Percentiles rank a stretch among this genome's conserved stretches.
Conservation (phyloP, 2,113 vertebrate genomes). For the Laticauda colubrina region DNA sequence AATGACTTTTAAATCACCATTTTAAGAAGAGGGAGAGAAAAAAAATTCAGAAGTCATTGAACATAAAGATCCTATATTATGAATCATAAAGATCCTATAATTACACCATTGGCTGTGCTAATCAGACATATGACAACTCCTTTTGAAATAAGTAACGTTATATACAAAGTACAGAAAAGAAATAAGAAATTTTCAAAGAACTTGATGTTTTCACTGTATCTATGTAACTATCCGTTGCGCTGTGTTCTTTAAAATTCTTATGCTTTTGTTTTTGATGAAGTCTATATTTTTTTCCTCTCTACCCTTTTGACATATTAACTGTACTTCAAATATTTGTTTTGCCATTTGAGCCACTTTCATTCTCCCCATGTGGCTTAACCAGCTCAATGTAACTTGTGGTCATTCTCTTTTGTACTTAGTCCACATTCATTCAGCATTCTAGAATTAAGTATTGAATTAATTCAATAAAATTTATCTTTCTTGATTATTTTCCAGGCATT, state of each 20-base stretch:
- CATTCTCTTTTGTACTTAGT: background rate
- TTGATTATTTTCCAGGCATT: background rate
- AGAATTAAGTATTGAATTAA: background rate
- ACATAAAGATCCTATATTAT: background rate
- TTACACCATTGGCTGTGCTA: background rate
- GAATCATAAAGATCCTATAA: background rate
- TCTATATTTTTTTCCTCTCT: background rate
- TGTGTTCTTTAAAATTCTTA: background rate
- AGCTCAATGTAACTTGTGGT: background rate
- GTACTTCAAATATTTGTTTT: background rate
- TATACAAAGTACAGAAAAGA: background rate
- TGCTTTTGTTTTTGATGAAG: background rate
- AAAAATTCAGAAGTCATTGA: background rate
- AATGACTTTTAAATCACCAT: background rate
- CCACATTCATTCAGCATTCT: background rate
- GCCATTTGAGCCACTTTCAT: background rate
- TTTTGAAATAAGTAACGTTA: background rate
- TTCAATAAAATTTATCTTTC: background rate
- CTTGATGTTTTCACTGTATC: background rate
- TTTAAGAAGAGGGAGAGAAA: background rate
- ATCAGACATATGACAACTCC: background rate
- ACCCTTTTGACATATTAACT: background rate
- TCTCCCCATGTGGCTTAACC: background rate
- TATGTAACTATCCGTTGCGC: background rate
- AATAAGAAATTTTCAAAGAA: background rate